Percentiles rank a stretch among this genome's conserved stretches.
Conservation (phyloP, 2,113 vertebrate genomes). For the Spermophilus dauricus region DNA sequence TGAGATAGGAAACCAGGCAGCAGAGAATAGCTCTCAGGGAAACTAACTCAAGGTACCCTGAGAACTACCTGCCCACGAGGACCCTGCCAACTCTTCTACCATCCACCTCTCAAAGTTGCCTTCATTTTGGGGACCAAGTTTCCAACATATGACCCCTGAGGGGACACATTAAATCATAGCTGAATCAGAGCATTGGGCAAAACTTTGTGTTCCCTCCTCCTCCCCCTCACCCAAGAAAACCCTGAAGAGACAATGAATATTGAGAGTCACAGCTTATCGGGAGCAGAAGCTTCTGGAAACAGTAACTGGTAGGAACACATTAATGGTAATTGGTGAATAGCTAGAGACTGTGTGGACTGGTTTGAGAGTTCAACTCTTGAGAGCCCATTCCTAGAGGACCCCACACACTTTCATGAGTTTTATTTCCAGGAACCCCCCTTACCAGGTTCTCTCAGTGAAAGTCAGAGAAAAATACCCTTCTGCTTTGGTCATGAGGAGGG, state of each 20-base stretch:
- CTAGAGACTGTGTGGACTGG: neutral
- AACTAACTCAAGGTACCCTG: neutral
- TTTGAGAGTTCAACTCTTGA: neutral
- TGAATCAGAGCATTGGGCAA: neutral
- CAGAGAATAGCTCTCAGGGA: neutral
- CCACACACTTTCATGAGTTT: neutral
- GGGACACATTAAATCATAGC: neutral
- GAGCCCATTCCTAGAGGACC: neutral
- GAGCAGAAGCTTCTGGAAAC: neutral
- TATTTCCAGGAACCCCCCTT: neutral
- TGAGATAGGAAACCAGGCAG: neutral
- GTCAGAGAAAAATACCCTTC: neutral
- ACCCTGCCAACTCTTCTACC: too few species aligned
- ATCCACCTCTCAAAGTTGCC: neutral
- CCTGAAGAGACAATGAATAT: neutral
- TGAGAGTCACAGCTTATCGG: neutral
- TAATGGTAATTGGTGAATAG: neutral
- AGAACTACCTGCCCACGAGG: neutral
- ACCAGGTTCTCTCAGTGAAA: neutral
- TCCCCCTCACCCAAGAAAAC: neutral
- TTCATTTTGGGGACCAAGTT: neutral
- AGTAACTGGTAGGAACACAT: neutral
- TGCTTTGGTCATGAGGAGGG: neutral
- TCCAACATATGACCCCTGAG: neutral
- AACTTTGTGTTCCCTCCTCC: too few species aligned